These are phyloP conservation scores for Heloderma charlesbogerti DNA, from an alignment of 2,113 vertebrate genomes.

Conservation along the genomic window DNA sequence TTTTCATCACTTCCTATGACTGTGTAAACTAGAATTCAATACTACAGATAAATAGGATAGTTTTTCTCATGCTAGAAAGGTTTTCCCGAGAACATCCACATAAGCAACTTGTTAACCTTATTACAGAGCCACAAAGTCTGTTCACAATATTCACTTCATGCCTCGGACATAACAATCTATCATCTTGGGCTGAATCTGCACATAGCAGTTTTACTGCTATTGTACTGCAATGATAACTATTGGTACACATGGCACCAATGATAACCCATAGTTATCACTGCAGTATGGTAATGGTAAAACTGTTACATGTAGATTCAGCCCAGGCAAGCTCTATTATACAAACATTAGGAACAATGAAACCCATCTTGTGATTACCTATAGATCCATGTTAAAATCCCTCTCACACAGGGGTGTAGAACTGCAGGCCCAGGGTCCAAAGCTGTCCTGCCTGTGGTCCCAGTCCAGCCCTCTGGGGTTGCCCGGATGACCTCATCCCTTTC, in stretches of 20 bases:
- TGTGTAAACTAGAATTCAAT: not conserved
- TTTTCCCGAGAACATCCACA: not conserved
- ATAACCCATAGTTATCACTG: too few species aligned
- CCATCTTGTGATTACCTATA: not conserved
- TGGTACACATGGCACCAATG: too few species aligned
- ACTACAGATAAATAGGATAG: not conserved
- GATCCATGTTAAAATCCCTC: not conserved
- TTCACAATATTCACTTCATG: not conserved
- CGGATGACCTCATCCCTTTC: too few species aligned
- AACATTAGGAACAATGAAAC: not conserved
- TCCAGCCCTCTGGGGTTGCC: too few species aligned
- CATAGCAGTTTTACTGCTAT: too few species aligned
- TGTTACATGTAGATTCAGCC: too few species aligned
- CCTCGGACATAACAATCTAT: too few species aligned
- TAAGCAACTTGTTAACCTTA: not conserved
- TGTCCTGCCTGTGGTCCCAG: too few species aligned
- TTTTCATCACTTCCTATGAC: not conserved
- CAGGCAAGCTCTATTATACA: not conserved
- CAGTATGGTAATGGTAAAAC: too few species aligned
- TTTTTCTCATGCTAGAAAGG: not conserved
- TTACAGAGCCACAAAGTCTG: not conserved
- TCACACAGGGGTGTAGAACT: not conserved
- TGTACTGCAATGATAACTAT: too few species aligned
- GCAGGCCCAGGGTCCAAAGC: too few species aligned
- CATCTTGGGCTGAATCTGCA: too few species aligned